Base-by-base conservation (phyloP, 2,113 vertebrate species). In the rabbit (Oryctolagus cuniculus) region DNA sequence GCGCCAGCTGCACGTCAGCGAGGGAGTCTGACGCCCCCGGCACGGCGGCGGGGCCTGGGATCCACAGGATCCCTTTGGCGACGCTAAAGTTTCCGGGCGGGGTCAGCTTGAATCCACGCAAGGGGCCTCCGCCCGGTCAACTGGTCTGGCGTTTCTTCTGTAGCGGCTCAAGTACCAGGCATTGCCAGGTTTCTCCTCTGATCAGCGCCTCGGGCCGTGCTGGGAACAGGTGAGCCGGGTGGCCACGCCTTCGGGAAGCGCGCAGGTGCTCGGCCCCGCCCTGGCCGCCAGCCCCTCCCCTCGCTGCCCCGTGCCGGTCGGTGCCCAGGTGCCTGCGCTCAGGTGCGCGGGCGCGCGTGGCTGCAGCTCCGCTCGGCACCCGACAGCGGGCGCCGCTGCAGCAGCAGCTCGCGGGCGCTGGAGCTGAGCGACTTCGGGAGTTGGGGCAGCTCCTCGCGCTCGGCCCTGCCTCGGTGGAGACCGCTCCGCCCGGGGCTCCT, bases 351-450 rank as follows among this genome's bases (percentile, higher is more conserved):
- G 72, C 64, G 38, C 24, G n/a, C 53, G 15, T 74, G 85, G 94
- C 91, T 97, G 97, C 95, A 97, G 51, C 95, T 92, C 84, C 93
- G 10, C 84, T 51, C 61, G 34, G 86, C 63, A 25, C 91, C 97
- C 97, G 87, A 95, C 96, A 98, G 98, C 34, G 97, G 97, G 97
- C 94, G 96, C 97, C 93, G 94, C 97, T 89, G 97, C 94, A 21
- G 96, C 92, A 82, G 89, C 92, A 82, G 89, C 83, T 85, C 72
- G 34, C 36, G 70, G 29, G 93, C 93, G 12, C 74, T 25, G 78
- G 74, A 73, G 87, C 91, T 4, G 85, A 77, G 89, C 80, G 67
- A 82, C 89, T 87, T 66, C 67, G 79, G 38, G 93, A 96, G 78
- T 97, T 77, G 77, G 94, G 91, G 94, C 88, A 79, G 95, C 94